phyloP scores from a whole-genome alignment of 2,113 vertebrate genomes.

The Nesoenas mayeri region DNA sequence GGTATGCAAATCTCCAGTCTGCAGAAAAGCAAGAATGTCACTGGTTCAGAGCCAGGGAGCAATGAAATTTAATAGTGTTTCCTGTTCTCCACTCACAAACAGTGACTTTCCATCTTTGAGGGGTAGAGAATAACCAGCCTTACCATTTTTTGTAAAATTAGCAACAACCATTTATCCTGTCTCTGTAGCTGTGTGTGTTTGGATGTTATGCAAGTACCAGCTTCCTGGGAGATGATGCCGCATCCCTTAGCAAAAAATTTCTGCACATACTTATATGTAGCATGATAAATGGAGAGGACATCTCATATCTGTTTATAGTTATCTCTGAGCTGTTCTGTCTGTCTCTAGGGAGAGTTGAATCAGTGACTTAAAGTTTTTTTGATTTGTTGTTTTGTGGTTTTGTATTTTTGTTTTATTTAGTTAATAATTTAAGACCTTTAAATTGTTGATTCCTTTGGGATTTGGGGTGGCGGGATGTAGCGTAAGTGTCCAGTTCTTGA shows the following conservation, averaged over 20 bases:
- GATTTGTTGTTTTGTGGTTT: no score
- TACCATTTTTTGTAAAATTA: slow-evolving; percentile 77
- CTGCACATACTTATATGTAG: slow-evolving; percentile 76
- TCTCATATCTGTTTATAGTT: not conserved
- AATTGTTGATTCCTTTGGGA: not conserved
- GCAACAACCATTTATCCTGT: slow-evolving; percentile 67
- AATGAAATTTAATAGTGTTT: not conserved
- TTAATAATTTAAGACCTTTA: not conserved
- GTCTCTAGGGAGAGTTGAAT: not conserved
- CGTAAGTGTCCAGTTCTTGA: not conserved
- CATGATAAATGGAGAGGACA: not conserved
- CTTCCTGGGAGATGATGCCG: slow-evolving; percentile 72
- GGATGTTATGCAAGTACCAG: slow-evolving; percentile 72
- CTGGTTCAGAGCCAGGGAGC: not conserved
- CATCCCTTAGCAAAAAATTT: slow-evolving; percentile 75
- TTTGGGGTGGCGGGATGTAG: not conserved
- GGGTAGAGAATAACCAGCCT: not conserved
- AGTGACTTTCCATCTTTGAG: not conserved
- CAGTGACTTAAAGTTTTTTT: not conserved
- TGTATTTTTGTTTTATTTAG: not conserved
- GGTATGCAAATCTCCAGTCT: not conserved
- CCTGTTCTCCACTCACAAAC: not conserved
- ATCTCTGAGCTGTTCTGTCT: not conserved
- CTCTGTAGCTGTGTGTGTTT: slow-evolving; percentile 73
- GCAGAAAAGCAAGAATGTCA: not conserved